Base-by-base conservation (phyloP, 2,797 vertebrate species). In the Pangasius larnaudii region DNA sequence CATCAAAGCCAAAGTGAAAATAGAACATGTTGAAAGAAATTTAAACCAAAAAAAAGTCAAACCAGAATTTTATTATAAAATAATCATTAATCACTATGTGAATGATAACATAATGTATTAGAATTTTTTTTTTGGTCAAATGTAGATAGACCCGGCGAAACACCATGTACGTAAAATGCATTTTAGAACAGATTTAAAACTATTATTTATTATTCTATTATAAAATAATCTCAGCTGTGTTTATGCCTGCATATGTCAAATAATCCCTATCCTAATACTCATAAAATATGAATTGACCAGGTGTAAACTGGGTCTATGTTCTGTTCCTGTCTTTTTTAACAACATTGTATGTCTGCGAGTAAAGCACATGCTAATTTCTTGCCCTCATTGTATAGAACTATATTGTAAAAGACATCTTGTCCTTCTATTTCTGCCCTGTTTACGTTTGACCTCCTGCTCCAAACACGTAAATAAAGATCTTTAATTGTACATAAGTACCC, bases 371-470 rank as follows among this genome's bases (percentile, higher is more conserved):
- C 19, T 24, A 58, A 39, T 59, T 42, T 16, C 5, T 30, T 77
- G 59, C 61, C 24, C 27, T 56, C 6, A 1, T 58, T 83, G 19
- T 49, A 49, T 36, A 36, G n/a, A 27, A 77, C 14, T 46, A 14
- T 22, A 56, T 14, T 42, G 30, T 65, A 4, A 18, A 16, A 13
- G 56, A 39, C 51, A 58, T n/a, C 36, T 49, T 72, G 75, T 81
- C 77, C 46, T 85, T 85, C 42, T 53, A 51, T 72, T 51, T 58
- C 33, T 46, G 8, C 7, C 3, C 8, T 3, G 3, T 42, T 80
- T 80, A 39, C 22, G 33, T 84, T 53, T 86, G n/a, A 86, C 30
- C 77, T 85, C 46, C 78, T 80, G 42, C 22, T 42, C 19, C 39
- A 81, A 36, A 22, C 61, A 13, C 24, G 5, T 30, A 69, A 78